Percentiles rank a stretch among this genome's conserved stretches.
These are phyloP conservation scores for Melanotaenia boesemani DNA, from an alignment of 2,797 vertebrate genomes.

Conservation along the genomic window DNA sequence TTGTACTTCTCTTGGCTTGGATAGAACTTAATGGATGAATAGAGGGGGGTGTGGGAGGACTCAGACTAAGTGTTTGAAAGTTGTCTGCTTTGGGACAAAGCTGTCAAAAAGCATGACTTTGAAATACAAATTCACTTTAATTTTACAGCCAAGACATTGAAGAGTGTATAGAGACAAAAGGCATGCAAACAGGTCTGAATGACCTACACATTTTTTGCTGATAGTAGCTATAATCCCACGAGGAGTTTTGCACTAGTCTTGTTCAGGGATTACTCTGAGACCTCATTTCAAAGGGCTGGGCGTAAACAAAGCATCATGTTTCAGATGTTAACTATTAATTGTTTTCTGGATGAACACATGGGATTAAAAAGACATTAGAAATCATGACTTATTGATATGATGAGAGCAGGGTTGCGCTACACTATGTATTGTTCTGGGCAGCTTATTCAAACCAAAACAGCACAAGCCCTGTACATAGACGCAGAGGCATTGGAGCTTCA, in stretches of 20 bases:
- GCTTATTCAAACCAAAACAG: slow-evolving; percentile 14
- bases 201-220: slow-evolving; percentile 10
- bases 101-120: slow-evolving; percentile 47
- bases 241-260: slow-evolving; percentile 36
- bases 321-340: slow-evolving; percentile 53
- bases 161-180: not conserved
- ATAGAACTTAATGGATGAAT: slow-evolving; percentile 57
- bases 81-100: slow-evolving; percentile 54
- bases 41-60: slow-evolving; percentile 57
- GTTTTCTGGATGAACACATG: slow-evolving; percentile 39
- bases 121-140: slow-evolving; percentile 31
- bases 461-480: not conserved
- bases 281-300: slow-evolving; percentile 30
- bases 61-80: slow-evolving; percentile 53
- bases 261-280: slow-evolving; percentile 52
- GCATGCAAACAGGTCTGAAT: not conserved
- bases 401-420: slow-evolving; percentile 13
- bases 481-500: slow-evolving; percentile 11
- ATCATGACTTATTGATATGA: slow-evolving; percentile 35
- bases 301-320: slow-evolving; percentile 47
- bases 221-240: slow-evolving; percentile 46
- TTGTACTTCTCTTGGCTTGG: slow-evolving; percentile 41
- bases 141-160: slow-evolving; percentile 15
- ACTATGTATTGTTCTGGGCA: slow-evolving; percentile 3
- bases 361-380: slow-evolving; percentile 32